phyloP scores from a whole-genome alignment of 2,113 vertebrate species.

The Cisticola juncidis region DNA sequence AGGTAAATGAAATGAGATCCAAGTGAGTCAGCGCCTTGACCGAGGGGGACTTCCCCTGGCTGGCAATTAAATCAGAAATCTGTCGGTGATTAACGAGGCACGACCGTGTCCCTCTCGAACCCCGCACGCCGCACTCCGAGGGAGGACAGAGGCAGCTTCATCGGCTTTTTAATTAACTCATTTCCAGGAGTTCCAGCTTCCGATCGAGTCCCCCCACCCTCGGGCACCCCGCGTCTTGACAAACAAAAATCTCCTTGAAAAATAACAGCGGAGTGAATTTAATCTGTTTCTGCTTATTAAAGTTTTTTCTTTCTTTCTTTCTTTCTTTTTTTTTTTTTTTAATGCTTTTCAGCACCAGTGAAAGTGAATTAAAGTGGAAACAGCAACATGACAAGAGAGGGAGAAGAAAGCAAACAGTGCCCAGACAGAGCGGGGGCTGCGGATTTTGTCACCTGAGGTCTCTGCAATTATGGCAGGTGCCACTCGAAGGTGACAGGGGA shows the following conservation, averaged over 20 bases:
- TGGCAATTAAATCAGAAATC: background rate
- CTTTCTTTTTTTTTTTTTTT: background rate
- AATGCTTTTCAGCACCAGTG: background rate
- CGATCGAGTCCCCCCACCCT: background rate
- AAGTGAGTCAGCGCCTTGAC: background rate
- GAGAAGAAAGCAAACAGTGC: background rate
- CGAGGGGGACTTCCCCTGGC: background rate
- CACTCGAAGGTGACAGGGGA: background rate
- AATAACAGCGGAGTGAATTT: background rate
- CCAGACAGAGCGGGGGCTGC: background rate
- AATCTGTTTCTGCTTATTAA: constrained; percentile 1
- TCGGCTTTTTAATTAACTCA: constrained; percentile 26
- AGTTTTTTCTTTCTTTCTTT: background rate
- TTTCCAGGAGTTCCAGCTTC: constrained; percentile 17
- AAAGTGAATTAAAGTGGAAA: background rate
- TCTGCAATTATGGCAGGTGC: fast-evolving
- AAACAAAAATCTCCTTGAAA: constrained; percentile 44
- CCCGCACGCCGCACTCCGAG: background rate
- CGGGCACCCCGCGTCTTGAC: background rate
- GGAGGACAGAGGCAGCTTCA: background rate
- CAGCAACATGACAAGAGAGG: background rate
- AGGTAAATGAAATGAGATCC: background rate
- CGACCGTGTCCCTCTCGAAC: background rate
- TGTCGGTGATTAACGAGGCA: background rate
- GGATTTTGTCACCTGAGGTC: background rate